Base-by-base conservation (phyloP, 2,113 vertebrate species). In the Asarcornis scutulata region DNA sequence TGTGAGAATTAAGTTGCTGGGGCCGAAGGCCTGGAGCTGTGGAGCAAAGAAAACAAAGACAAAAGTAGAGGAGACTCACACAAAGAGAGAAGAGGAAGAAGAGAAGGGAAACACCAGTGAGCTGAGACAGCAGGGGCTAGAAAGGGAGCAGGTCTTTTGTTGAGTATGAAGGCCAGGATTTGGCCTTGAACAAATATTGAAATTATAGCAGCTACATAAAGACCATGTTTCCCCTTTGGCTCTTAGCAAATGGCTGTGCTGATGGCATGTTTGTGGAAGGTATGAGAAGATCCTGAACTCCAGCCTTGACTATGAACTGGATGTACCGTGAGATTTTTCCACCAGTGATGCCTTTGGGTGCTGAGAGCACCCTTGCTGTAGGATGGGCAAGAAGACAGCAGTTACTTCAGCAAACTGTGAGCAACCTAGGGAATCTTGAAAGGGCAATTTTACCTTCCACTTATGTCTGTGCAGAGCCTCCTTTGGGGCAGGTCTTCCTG, bases 241-340 rank as follows among this genome's bases (percentile, higher is more conserved):
- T 86, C 15, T 79, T 72, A 40, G 20, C 53, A 62, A 92, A 44
- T 21, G 69, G 29, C 36, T 56, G 25, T 44, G 36, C 11, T 87
- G 89, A 52, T 27, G 62, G 14, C 18, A 7, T 17, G 29, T 76
- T 93, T 81, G 48, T 73, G 58, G 53, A 78, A 90, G 25, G 18
- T n/a, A 9, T 79, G 62, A 22, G 16, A 32, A 79, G 29, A 81
- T 20, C 27, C 62, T 86, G 36, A 69, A 60, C 50, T 48, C n/a
- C 17, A 62, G 0, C 52, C 18, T 22, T n/a, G 32, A n/a, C 83
- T 52, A 17, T 23, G 52, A 83, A 79, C 34, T 67, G 64, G 50
- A 27, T 32, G 74, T 0, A 0, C 0, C 0, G 1, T 52, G 38
- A 79, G 27, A 23, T 71, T 78, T 82, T 76, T 90, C 58, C 67